Conservation (phyloP, 2,113 vertebrate genomes). For the Notothenia coriiceps region DNA sequence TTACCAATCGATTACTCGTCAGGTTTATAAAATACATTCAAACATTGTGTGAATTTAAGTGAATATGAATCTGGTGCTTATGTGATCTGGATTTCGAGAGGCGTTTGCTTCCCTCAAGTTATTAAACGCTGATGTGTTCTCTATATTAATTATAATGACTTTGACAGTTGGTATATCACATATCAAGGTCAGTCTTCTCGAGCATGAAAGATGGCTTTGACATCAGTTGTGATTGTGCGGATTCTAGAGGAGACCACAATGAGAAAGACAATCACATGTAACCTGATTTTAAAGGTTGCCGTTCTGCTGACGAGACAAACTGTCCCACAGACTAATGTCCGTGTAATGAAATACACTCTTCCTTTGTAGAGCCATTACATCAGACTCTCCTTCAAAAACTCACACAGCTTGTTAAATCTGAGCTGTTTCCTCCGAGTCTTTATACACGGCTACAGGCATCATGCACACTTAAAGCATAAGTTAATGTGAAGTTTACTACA, state of each 20-base stretch:
- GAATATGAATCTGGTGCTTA: neutral
- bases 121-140: neutral
- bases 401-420: conserved; percentile 61
- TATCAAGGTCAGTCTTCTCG: neutral
- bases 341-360: conserved; percentile 62
- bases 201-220: neutral
- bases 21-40: neutral
- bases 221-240: neutral
- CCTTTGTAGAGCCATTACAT: conserved; percentile 40
- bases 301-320: conserved; percentile 28
- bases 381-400: conserved; percentile 53
- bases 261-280: conserved; percentile 14
- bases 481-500: conserved; percentile 56
- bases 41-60: neutral
- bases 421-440: conserved; percentile 29
- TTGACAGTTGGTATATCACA: neutral
- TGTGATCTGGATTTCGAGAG: neutral
- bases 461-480: conserved; percentile 26
- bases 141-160: neutral
- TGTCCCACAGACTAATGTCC: conserved; percentile 44
- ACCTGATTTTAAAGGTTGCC: conserved; percentile 47
- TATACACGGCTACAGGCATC: neutral
- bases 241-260: neutral
- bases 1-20: neutral
- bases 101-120: neutral